These are phyloP conservation scores for Strigamia maritima DNA, from an alignment of 2,888 invertebrate species.

Conservation along the genomic window DNA sequence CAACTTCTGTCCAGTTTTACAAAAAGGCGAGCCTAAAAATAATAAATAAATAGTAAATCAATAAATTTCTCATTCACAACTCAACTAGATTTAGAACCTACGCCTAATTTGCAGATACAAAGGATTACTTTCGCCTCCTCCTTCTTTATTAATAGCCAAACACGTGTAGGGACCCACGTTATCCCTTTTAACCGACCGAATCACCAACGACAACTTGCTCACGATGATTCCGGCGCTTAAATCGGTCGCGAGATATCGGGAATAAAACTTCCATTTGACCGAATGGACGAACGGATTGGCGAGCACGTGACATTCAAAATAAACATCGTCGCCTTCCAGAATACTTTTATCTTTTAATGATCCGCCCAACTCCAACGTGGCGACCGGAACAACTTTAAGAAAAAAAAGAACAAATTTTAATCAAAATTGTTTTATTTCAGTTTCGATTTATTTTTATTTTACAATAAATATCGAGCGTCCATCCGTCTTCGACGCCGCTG, in stretches of 20 bases:
- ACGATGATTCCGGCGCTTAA: conserved; percentile 81
- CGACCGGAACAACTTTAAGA: conserved; percentile 77
- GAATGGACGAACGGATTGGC: conserved; percentile 82
- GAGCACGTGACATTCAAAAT: conserved; percentile 87
- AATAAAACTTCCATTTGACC: conserved; percentile 81
- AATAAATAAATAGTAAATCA: conserved; percentile 35
- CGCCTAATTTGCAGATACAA: conserved; percentile 44
- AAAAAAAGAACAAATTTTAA: conserved; percentile 44
- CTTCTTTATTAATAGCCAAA: conserved; percentile 81
- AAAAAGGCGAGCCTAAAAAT: conserved; percentile 74
- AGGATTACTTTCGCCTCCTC: conserved; percentile 57
- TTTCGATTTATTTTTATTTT: no score
- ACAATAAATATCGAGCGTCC: conserved; percentile 47
- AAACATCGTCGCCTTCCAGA: conserved; percentile 88
- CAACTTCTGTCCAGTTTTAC: conserved; percentile 68
- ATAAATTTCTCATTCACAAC: neutral
- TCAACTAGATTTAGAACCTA: conserved; percentile 42
- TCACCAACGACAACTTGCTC: conserved; percentile 85
- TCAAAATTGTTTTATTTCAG: neutral
- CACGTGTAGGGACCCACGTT: conserved; percentile 84
- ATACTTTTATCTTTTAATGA: conserved; percentile 81
- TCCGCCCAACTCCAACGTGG: conserved; percentile 74
- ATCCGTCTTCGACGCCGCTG: conserved; percentile 46
- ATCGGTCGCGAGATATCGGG: conserved; percentile 75
- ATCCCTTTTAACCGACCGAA: conserved; percentile 81